Base-by-base conservation (phyloP, 2,888 invertebrate genomes). In the Deladenus siricidicola region DNA sequence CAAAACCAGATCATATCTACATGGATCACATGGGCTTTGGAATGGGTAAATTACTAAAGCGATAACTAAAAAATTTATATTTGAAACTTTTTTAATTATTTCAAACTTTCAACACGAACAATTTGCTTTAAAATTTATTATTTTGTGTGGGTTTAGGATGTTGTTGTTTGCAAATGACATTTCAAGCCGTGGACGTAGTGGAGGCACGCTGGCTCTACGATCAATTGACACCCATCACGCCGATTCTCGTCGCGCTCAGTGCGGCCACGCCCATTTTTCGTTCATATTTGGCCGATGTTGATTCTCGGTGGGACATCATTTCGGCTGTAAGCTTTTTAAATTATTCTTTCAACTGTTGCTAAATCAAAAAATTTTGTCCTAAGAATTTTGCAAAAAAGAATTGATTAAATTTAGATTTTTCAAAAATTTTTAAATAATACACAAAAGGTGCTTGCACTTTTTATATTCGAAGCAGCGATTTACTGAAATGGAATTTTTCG, bases 21-120 rank as follows among this genome's bases (percentile, higher is more conserved):
- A 87, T 98, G 87, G 98, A 99, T 81, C 90, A 92, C 1, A 96
- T 98, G 96, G 96, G 94, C 26, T 98, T 98, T 80, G 96, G 94
- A 58, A 98, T 98, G 98, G 98, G 98, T 30, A 93, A 93, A 17
- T 43, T 19, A 29, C 14, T 34, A n/a, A n/a, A n/a, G n/a, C n/a
- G n/a, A n/a, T n/a, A n/a, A n/a, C n/a, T n/a, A n/a, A n/a, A n/a
- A n/a, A n/a, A n/a, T n/a, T n/a, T n/a, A n/a, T 80, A 34, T 10
- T 34, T 34, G 6, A 10, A 6, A 10, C 39, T 34, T 34, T 14
- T 34, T 34, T 14, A 6, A 10, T 34, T 34, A 10, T 34, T 34
- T 34, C 39, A 10, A 34, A 10, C 39, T 34, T 14, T 34, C n/a
- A n/a, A n/a, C n/a, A n/a, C n/a, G n/a, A n/a, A n/a, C n/a, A n/a